Evolutionary conservation across 2,113 vertebrate genomes (phyloP).

Genomic region (Siniperca chuatsi): DNA sequence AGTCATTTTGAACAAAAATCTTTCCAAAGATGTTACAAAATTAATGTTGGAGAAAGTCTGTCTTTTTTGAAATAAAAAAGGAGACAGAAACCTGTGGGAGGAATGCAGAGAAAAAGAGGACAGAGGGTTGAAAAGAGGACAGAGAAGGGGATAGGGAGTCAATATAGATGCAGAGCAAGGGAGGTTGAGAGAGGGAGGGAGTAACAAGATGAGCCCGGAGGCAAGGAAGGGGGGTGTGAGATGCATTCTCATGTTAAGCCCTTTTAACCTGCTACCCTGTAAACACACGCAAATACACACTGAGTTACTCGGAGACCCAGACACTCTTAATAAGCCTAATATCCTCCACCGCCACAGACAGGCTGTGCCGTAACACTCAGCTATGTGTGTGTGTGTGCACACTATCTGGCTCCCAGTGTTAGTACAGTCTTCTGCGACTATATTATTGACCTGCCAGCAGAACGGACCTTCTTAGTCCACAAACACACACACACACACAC

Average conservation of each 20-base stretch:
- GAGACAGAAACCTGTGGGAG: not conserved
- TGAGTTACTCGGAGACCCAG: constrained; percentile 54
- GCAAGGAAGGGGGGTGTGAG: not conserved
- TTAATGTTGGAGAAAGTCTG: not conserved
- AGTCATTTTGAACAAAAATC: constrained; percentile 8
- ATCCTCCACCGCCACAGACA: constrained; percentile 69
- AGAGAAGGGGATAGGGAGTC: not conserved
- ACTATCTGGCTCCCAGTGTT: constrained; percentile 36
- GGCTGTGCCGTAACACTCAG: constrained; percentile 42
- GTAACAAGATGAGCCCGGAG: constrained; percentile 50
- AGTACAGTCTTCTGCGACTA: constrained; percentile 52
- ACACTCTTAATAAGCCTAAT: constrained; percentile 77
- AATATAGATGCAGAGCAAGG: constrained; percentile 5
- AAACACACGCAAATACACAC: constrained; percentile 55
- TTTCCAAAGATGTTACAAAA: constrained; percentile 2
- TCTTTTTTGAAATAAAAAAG: not conserved
- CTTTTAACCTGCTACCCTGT: constrained; percentile 63
- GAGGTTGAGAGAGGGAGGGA: not conserved
- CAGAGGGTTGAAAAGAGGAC: constrained; percentile 13
- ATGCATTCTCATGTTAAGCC: constrained; percentile 58
- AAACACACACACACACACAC: not conserved
- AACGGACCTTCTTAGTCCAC: constrained; percentile 46
- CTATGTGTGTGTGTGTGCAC: constrained; percentile 14
- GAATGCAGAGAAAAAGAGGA: not conserved
- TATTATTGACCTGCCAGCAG: constrained; percentile 65